A percentile compares a stretch with the other conserved stretches of the same genome.
These are phyloP conservation scores for Hippocampus comes DNA, from an alignment of 2,113 vertebrate genomes.

Conservation along the genomic window DNA sequence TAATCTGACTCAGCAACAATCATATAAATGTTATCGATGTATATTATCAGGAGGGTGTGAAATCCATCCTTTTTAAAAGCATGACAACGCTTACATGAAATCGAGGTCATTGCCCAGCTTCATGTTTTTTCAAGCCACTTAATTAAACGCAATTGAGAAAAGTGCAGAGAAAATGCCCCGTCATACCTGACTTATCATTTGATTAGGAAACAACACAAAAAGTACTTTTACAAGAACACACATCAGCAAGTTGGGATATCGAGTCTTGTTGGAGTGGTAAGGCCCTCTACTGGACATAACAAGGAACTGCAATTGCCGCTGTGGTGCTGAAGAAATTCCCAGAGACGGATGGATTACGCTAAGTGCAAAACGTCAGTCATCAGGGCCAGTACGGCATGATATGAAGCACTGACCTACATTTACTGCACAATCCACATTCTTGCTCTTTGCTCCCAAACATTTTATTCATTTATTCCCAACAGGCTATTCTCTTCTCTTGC, in stretches of 20 bases:
- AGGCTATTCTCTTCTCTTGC: too few species aligned
- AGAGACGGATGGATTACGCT: not conserved
- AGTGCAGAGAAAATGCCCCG: slow-evolving; percentile 21
- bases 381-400: not conserved
- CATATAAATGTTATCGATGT: not conserved
- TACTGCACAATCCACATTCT: not conserved
- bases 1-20: slow-evolving; percentile 24
- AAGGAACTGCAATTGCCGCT: slow-evolving; percentile 12
- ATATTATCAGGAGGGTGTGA: not conserved
- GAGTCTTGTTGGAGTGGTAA: slow-evolving; percentile 18
- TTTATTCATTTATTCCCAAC: not conserved
- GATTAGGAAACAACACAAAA: not conserved
- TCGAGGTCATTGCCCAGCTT: too few species aligned
- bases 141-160: not conserved
- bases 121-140: not conserved
- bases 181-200: not conserved
- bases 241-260: not conserved
- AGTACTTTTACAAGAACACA: not conserved
- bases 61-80: slow-evolving; percentile 15
- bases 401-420: not conserved
- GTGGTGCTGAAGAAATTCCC: too few species aligned
- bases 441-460: not conserved
- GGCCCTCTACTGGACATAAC: slow-evolving; percentile 41
- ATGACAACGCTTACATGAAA: not conserved
- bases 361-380: not conserved